Evolutionary conservation across 2,888 invertebrate genomes (phyloP).

Genomic region (Apamea crenata): DNA sequence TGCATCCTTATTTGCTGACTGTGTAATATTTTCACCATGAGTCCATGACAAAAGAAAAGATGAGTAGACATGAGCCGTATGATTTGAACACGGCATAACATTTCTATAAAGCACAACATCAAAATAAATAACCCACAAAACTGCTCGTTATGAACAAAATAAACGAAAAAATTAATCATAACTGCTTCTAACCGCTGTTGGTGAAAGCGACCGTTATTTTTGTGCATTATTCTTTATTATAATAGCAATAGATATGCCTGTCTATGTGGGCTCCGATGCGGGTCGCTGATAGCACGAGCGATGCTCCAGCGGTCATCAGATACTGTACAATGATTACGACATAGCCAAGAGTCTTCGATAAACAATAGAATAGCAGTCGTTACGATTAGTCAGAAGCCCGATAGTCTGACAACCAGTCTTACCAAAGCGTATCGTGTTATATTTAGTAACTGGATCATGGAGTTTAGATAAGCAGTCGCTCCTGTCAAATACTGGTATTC

Average conservation of each 20-base stretch:
- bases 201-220: slow-evolving; percentile 38
- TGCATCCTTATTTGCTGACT: neutral
- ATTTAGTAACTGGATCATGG: neutral
- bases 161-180: slow-evolving; percentile 10
- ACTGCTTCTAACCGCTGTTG: slow-evolving; percentile 2
- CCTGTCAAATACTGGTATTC: neutral
- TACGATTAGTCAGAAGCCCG: too few relatives aligned
- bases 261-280: slow-evolving; percentile 5
- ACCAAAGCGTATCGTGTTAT: neutral
- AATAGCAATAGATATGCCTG: neutral
- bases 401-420: neutral
- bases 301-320: slow-evolving; percentile 2
- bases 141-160: neutral
- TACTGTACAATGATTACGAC: neutral
- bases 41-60: neutral
- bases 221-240: slow-evolving; percentile 29
- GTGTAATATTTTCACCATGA: neutral
- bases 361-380: neutral
- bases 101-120: neutral
- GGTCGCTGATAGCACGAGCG: neutral
- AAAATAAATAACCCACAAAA: slow-evolving; percentile 12
- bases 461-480: neutral
- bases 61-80: neutral
- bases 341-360: too few relatives aligned
- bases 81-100: neutral